A percentile compares a stretch with the other conserved stretches of the same genome.
Conservation (phyloP, 2,888 invertebrate species). For the Hymenopus coronatus region DNA sequence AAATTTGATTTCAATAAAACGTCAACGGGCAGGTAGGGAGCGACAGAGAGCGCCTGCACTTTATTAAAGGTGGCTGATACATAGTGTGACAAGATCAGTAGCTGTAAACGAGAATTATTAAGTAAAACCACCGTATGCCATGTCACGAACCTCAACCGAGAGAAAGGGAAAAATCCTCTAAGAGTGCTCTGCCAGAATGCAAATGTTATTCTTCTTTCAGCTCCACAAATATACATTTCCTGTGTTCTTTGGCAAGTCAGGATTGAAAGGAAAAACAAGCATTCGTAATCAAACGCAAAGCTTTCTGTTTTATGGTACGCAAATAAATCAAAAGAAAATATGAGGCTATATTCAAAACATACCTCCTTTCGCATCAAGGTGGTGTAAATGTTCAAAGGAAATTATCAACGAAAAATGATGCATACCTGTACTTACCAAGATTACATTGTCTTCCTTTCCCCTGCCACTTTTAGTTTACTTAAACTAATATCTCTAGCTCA, state of each 20-base stretch:
- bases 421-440: not conserved
- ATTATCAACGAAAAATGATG: not conserved
- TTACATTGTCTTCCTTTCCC: not conserved
- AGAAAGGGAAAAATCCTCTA: not conserved
- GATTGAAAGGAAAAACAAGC: not conserved
- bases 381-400: not conserved
- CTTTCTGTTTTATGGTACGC: not conserved
- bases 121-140: not conserved
- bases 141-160: not conserved
- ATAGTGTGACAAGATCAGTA: not conserved
- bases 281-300: not conserved
- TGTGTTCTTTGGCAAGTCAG: not conserved
- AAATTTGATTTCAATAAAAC: too few species aligned
- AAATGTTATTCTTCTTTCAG: not conserved
- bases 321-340: not conserved
- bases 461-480: not conserved
- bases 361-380: not conserved
- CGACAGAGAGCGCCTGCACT: too few species aligned
- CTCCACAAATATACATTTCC: not conserved
- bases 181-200: not conserved
- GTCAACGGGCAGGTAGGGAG: too few species aligned
- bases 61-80: not conserved
- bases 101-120: not conserved
- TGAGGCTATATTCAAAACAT: not conserved
- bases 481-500: too few species aligned